Percentiles rank a stretch among this genome's conserved stretches.
phyloP scores from a whole-genome alignment of 2,888 invertebrate genomes.

The Serripes groenlandicus region DNA sequence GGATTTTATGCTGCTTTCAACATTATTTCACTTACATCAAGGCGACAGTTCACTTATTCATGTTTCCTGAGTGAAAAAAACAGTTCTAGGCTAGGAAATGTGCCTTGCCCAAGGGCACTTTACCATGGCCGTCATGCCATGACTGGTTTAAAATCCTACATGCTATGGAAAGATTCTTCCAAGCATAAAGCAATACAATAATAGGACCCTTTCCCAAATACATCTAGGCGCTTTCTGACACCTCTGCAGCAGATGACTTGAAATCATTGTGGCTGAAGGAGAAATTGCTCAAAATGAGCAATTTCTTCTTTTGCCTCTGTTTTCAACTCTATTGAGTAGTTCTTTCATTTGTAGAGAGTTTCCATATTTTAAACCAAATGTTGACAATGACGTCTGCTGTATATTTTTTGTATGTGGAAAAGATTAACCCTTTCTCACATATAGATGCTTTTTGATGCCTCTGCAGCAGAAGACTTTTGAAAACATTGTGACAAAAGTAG shows the following conservation, averaged over 20 bases:
- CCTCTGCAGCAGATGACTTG: neutral
- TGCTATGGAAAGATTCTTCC: no score
- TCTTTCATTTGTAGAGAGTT: neutral
- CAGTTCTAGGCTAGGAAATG: no score
- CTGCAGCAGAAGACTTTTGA: no score
- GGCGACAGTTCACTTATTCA: no score
- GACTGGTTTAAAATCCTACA: no score
- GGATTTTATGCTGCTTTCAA: no score
- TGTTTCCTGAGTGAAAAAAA: no score
- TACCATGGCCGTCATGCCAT: no score
- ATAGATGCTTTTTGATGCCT: no score
- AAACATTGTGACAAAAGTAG: neutral
- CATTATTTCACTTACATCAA: no score
- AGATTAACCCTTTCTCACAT: neutral
- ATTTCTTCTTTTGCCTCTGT: neutral
- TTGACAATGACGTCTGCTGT: neutral
- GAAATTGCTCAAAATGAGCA: neutral
- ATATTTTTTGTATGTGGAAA: neutral
- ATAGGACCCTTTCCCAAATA: neutral
- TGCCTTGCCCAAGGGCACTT: no score
- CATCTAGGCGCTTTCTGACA: neutral
- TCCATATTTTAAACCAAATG: neutral
- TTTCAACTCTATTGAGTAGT: neutral
- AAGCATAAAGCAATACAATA: no score
- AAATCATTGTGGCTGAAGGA: neutral